Conservation (phyloP, 2,888 invertebrate genomes). For the Lingula anatina region DNA sequence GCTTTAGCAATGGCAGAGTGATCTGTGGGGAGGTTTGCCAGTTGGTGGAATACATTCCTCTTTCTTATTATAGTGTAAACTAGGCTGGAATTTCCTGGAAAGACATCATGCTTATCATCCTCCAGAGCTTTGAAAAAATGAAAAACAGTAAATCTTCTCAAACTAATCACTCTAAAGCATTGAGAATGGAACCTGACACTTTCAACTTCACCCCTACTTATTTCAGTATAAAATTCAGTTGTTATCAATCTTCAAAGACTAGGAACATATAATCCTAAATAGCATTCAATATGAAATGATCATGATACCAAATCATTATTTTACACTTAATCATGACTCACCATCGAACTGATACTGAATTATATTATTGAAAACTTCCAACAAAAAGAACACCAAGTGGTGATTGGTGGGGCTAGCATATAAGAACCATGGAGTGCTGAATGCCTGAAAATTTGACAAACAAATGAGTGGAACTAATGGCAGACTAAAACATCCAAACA, state of each 20-base stretch:
- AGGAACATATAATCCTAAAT: too few species aligned
- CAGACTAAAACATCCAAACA: too few species aligned
- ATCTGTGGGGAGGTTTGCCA: conserved; percentile 96
- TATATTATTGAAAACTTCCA: conserved; percentile 99
- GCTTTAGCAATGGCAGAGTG: conserved; percentile 80
- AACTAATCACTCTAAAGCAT: too few species aligned
- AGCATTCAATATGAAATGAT: too few species aligned
- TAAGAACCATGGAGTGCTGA: conserved; percentile 98
- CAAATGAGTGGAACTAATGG: too few species aligned
- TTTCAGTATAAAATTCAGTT: too few species aligned
- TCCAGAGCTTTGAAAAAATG: background rate
- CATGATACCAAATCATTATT: too few species aligned
- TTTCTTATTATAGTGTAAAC: conserved; percentile 99
- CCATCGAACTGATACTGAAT: conserved; percentile 99
- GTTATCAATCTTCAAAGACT: too few species aligned
- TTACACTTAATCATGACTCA: too few species aligned
- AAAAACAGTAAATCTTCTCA: background rate
- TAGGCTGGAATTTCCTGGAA: conserved; percentile 87
- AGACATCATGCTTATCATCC: background rate
- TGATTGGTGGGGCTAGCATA: conserved; percentile 95
- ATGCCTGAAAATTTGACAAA: conserved; percentile 69
- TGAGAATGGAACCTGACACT: too few species aligned
- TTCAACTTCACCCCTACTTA: too few species aligned
- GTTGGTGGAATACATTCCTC: conserved; percentile 92
- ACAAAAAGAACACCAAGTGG: conserved; percentile 93